phyloP scores from a whole-genome alignment of 2,797 vertebrate species.

The Lithobates pipiens region DNA sequence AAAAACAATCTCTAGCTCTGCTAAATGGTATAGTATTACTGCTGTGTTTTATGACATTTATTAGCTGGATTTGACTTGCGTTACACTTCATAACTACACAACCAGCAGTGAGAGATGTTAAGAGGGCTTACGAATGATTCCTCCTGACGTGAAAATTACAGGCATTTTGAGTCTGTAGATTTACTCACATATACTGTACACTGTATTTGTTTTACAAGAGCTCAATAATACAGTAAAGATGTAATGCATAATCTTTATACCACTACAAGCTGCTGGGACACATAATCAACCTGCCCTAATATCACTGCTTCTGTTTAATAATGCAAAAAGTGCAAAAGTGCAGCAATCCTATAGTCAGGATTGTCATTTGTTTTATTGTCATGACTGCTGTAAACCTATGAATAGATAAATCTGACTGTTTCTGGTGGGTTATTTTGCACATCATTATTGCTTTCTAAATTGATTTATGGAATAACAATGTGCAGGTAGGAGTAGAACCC shows the following conservation, averaged over 20 bases:
- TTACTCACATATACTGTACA: conserved; percentile 36
- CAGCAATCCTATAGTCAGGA: background rate
- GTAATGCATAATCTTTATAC: background rate
- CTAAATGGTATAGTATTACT: conserved; percentile 37
- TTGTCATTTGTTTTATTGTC: too few relatives aligned
- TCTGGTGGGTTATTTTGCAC: background rate
- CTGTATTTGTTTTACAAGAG: conserved; percentile 46
- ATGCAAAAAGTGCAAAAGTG: too few relatives aligned
- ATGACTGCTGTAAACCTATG: too few relatives aligned
- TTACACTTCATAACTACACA: conserved; percentile 51
- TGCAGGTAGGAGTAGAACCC: background rate
- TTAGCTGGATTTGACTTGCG: conserved; percentile 55
- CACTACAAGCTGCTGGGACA: background rate
- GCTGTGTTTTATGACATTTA: conserved; percentile 40
- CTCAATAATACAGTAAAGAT: conserved; percentile 29
- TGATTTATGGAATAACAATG: background rate
- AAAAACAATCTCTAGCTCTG: conserved; percentile 24
- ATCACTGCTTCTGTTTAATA: background rate
- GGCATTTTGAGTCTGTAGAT: conserved; percentile 37
- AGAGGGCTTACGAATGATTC: conserved; percentile 56
- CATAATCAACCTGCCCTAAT: background rate
- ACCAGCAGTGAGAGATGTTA: conserved; percentile 52
- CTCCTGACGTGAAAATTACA: conserved; percentile 61
- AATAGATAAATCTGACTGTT: background rate
- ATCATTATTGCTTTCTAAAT: background rate